phyloP scores from a whole-genome alignment of 2,888 invertebrate genomes.

The Anthrax anthrax region DNA sequence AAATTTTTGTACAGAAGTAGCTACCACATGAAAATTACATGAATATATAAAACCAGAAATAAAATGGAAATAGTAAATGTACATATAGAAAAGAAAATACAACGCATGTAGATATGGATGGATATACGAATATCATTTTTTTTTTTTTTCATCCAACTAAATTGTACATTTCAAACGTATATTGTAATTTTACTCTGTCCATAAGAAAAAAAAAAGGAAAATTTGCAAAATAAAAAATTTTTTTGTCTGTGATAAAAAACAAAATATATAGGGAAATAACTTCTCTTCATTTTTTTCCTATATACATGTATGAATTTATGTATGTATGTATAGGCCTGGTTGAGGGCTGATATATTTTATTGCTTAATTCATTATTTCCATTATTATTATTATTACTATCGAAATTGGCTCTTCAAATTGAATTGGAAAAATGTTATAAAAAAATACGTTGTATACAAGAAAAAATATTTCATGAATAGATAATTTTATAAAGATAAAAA shows the following conservation, averaged over 20 bases:
- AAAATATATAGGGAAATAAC: not conserved
- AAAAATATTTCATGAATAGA: too few relatives aligned
- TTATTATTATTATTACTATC: conserved; percentile 1
- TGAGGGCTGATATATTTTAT: conserved; percentile 4
- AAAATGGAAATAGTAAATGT: too few relatives aligned
- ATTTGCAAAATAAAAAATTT: not conserved
- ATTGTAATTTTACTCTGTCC: too few relatives aligned
- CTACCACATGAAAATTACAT: not conserved
- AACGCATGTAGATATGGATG: too few relatives aligned
- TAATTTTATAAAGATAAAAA: too few relatives aligned
- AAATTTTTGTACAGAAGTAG: conserved; percentile 2
- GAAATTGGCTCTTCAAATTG: conserved; percentile 11
- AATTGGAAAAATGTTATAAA: conserved; percentile 3
- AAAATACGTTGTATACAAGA: not conserved
- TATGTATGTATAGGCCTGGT: not conserved
- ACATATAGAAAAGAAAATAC: too few relatives aligned
- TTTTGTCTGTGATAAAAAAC: not conserved
- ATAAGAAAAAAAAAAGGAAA: too few relatives aligned
- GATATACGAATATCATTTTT: too few relatives aligned
- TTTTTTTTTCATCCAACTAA: too few relatives aligned
- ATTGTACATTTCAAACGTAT: too few relatives aligned
- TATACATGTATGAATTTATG: not conserved
- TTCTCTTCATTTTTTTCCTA: not conserved
- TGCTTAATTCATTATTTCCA: conserved; percentile 11
- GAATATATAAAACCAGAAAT: too few relatives aligned